Conservation (phyloP, 2,113 vertebrate species). For the Hucho hucho region DNA sequence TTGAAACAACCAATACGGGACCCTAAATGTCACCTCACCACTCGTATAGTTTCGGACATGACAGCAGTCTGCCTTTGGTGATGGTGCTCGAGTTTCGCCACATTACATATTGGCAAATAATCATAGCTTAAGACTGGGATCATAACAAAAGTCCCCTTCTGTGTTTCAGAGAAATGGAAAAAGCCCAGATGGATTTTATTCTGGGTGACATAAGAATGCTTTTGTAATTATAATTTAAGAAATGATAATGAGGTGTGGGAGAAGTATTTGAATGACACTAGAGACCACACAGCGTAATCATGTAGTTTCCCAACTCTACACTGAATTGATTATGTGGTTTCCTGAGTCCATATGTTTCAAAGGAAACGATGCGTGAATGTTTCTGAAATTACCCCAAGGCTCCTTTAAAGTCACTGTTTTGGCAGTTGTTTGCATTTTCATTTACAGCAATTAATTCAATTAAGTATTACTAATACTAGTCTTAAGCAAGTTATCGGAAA, state of each 20-base stretch:
- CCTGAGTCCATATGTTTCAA: slow-evolving; percentile 6
- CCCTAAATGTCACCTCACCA: slow-evolving; percentile 31
- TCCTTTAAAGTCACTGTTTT: neutral
- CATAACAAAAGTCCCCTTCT: neutral
- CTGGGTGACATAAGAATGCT: slow-evolving; percentile 11
- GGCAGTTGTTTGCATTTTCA: neutral
- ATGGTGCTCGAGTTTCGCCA: neutral
- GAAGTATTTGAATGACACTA: slow-evolving; percentile 12
- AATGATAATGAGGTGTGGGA: neutral
- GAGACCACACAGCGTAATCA: slow-evolving; percentile 13
- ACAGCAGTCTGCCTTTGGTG: neutral
- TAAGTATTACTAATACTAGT: neutral
- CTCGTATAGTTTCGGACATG: slow-evolving; percentile 14
- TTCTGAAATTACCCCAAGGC: neutral
- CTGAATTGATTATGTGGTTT: slow-evolving; percentile 2
- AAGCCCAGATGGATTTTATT: neutral
- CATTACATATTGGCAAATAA: neutral
- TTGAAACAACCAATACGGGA: neutral
- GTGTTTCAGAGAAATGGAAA: neutral
- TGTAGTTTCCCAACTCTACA: slow-evolving; percentile 1
- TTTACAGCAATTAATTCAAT: neutral
- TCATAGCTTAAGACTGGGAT: neutral
- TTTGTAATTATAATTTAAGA: slow-evolving; percentile 4
- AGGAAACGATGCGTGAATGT: slow-evolving; percentile 22
- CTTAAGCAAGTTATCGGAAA: neutral